phyloP scores from a whole-genome alignment of 2,888 invertebrate genomes.

The Drosophila kanekoi region DNA sequence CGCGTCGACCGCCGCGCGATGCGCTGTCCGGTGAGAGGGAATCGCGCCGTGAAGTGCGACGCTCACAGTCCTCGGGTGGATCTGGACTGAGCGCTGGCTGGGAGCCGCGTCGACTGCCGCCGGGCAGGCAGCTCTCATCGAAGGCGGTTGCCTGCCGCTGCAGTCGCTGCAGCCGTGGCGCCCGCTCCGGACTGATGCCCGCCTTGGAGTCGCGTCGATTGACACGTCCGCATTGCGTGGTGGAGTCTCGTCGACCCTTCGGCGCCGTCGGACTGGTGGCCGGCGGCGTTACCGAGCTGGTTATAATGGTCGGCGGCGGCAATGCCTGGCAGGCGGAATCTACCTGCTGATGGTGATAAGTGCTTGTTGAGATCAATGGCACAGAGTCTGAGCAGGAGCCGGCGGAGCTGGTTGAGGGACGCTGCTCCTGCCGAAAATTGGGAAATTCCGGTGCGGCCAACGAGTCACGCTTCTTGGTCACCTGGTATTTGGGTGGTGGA shows the following conservation, averaged over 20 bases:
- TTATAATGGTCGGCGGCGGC: conserved; percentile 92
- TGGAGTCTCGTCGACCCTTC: conserved; percentile 90
- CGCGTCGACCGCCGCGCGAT: conserved; percentile 88
- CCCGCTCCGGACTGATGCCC: conserved; percentile 89
- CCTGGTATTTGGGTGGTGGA: conserved; percentile 88
- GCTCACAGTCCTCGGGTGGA: conserved; percentile 89
- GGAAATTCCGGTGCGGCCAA: conserved; percentile 86
- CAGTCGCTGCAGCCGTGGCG: conserved; percentile 88
- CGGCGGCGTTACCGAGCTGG: conserved; percentile 93
- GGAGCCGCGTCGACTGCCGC: conserved; percentile 90
- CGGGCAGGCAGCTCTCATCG: conserved; percentile 93
- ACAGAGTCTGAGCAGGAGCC: conserved; percentile 88
- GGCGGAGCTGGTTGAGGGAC: conserved; percentile 90
- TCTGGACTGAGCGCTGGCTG: conserved; percentile 94
- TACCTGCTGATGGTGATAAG: conserved; percentile 87
- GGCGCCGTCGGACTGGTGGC: conserved; percentile 91
- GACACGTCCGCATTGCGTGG: conserved; percentile 91
- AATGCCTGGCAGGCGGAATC: conserved; percentile 88
- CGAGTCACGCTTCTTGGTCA: conserved; percentile 88
- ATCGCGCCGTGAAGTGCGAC: conserved; percentile 91
- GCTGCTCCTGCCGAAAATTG: conserved; percentile 87
- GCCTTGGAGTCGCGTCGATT: conserved; percentile 89
- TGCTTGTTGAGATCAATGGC: conserved; percentile 83
- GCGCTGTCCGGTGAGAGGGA: conserved; percentile 96
- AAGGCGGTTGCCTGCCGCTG: conserved; percentile 95